Evolutionary conservation across 2,113 vertebrate species (phyloP), one percentile per base, ranked within the genome.

Genomic region (Hylia prasina): DNA sequence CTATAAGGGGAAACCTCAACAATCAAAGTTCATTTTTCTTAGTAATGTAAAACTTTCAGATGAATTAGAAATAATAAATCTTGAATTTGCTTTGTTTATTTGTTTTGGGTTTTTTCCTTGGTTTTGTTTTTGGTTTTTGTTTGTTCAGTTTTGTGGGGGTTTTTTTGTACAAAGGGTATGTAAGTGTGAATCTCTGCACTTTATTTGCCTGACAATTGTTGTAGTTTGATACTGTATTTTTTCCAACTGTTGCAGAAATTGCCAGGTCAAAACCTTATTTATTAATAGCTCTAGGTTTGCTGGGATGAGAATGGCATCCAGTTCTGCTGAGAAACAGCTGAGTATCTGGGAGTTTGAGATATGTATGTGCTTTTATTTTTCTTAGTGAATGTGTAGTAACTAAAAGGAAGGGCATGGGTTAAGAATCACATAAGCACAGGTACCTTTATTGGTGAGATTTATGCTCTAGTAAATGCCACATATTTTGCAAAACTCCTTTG

Each of bases 231-330:
- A 44, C 28, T 22, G 24, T 24, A 12, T 54, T 78, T 87, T 96
- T 89, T 12, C 16, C 19, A 80, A 64, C 42, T 37, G 24, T 69
- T 96, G 35, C 56, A 85, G 50, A 86, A 90, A 19, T 73, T 80
- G 2, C 12, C 47, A 63, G 51, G 48, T 27, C 48, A 73, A 95
- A 94, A 58, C 6, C 3, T 57, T 66, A 18, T 14, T 48, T 93
- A 77, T 93, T 91, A 93, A 70, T 94, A 96, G 63, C 33, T 66
- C 35, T 86, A 66, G 22, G 13, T 88, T 93, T 93, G 33, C 82
- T 83, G 73, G 51, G 78, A 72, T 79, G 82, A 42, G 73, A 83
- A 83, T 91, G 79, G 31, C 58, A 95, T 90, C 16, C n/a, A n/a
- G 47, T 69, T 64, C 68, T 66, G 8, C 60, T 7, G 7, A 84